Evolutionary conservation across 2,113 vertebrate species (phyloP).

Genomic region (Aspidoscelis tigris): DNA sequence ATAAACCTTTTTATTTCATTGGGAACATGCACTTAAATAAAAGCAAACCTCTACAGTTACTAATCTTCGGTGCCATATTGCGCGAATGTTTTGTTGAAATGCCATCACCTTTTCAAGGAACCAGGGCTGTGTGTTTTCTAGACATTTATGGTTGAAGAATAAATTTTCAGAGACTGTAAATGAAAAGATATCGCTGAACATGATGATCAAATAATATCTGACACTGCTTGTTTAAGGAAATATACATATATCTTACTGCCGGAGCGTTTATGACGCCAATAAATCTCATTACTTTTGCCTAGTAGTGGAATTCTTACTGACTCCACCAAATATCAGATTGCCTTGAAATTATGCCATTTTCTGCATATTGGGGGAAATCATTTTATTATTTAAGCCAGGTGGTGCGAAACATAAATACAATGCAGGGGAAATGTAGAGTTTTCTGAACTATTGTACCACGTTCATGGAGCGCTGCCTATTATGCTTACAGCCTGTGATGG

Average conservation of each 20-base stretch:
- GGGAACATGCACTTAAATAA: constrained; percentile 70
- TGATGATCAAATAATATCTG: constrained; percentile 65
- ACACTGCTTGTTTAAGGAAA: constrained; percentile 65
- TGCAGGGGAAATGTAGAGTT: constrained; percentile 10
- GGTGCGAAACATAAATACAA: constrained; percentile 34
- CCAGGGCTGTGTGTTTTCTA: constrained; percentile 49
- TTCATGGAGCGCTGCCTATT: constrained; percentile 38
- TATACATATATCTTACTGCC: constrained; percentile 59
- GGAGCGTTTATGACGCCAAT: constrained; percentile 64
- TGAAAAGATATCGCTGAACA: constrained; percentile 61
- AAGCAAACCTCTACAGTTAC: constrained; percentile 55
- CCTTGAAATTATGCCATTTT: constrained; percentile 41
- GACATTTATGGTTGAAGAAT: constrained; percentile 62
- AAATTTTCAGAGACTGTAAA: constrained; percentile 68
- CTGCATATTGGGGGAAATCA: constrained; percentile 42
- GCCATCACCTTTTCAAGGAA: constrained; percentile 57
- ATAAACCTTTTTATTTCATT: constrained; percentile 71
- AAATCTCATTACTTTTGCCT: constrained; percentile 60
- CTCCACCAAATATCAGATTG: constrained; percentile 44
- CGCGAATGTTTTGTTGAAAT: constrained; percentile 59
- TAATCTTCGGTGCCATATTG: constrained; percentile 65
- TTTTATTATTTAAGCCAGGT: constrained; percentile 51
- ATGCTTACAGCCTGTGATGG: constrained; percentile 36
- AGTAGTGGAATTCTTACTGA: constrained; percentile 41
- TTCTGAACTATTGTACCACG: constrained; percentile 31